Evolutionary conservation across 2,797 vertebrate genomes (phyloP).

Genomic region (Paguma larvata): DNA sequence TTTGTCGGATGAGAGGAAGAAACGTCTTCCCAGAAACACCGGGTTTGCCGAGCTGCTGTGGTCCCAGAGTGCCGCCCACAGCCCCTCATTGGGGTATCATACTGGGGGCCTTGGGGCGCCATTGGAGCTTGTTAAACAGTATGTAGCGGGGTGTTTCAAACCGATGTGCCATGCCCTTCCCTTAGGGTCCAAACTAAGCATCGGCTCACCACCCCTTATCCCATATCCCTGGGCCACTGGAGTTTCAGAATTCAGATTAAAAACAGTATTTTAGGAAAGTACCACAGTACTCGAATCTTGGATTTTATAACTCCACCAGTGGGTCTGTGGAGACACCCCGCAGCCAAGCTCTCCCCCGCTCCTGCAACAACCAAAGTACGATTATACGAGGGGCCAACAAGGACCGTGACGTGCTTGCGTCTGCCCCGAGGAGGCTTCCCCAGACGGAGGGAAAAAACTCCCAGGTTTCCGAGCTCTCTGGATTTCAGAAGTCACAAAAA

Average conservation of each 20-base stretch:
- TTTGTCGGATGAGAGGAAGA: background rate
- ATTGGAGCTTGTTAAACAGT: too few species aligned
- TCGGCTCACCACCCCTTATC: too few species aligned
- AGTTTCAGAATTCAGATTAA: background rate
- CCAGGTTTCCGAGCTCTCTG: background rate
- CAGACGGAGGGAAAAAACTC: rapidly evolving
- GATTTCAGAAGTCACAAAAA: background rate
- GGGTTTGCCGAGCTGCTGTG: rapidly evolving
- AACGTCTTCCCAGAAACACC: rapidly evolving
- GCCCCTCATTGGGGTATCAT: too few species aligned
- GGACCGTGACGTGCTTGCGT: rapidly evolving
- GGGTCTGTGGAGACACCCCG: background rate
- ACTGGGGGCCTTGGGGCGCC: too few species aligned
- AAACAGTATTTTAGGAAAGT: background rate
- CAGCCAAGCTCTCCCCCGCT: rapidly evolving
- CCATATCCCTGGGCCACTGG: too few species aligned
- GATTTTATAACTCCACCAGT: background rate
- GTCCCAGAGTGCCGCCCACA: background rate
- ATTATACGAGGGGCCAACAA: rapidly evolving
- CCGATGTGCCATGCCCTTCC: background rate
- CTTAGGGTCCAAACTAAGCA: too few species aligned
- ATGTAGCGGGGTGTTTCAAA: rapidly evolving
- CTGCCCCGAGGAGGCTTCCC: rapidly evolving
- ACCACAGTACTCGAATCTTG: background rate
- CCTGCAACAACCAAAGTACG: rapidly evolving